Percentiles rank a stretch among this genome's conserved stretches.
Evolutionary conservation across 2,113 vertebrate genomes (phyloP).

Genomic region (Eulemur macaco): DNA sequence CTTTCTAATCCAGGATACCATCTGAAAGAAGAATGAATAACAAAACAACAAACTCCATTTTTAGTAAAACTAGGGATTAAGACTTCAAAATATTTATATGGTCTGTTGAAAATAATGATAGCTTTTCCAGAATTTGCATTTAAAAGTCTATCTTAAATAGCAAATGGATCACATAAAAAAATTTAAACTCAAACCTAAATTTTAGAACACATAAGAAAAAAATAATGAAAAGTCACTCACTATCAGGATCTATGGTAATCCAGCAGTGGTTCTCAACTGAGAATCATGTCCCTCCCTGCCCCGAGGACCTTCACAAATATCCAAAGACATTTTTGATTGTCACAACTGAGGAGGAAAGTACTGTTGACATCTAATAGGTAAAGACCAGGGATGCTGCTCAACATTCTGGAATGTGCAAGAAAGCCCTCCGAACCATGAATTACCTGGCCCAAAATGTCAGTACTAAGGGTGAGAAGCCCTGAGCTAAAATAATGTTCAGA

Average conservation of each 20-base stretch:
- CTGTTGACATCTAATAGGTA: background rate
- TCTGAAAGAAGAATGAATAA: background rate
- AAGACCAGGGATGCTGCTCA: background rate
- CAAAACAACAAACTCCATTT: background rate
- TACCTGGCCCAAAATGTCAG: background rate
- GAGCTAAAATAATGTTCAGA: background rate
- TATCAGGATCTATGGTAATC: background rate
- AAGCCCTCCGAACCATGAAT: background rate
- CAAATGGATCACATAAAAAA: background rate
- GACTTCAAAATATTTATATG: background rate
- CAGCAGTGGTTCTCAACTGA: background rate
- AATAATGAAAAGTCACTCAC: background rate
- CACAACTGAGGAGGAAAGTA: background rate
- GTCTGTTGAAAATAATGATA: background rate
- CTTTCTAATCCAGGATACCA: background rate
- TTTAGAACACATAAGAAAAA: background rate
- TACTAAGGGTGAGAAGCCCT: background rate
- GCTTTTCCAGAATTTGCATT: background rate
- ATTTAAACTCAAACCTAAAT: background rate
- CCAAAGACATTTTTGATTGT: background rate
- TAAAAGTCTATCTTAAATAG: background rate
- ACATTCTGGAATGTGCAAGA: background rate
- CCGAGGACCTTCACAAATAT: background rate
- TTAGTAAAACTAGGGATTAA: background rate
- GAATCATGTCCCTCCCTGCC: too few relatives aligned